Base-by-base conservation (phyloP, 2,113 vertebrate genomes). In the Cephalophus harveyi region DNA sequence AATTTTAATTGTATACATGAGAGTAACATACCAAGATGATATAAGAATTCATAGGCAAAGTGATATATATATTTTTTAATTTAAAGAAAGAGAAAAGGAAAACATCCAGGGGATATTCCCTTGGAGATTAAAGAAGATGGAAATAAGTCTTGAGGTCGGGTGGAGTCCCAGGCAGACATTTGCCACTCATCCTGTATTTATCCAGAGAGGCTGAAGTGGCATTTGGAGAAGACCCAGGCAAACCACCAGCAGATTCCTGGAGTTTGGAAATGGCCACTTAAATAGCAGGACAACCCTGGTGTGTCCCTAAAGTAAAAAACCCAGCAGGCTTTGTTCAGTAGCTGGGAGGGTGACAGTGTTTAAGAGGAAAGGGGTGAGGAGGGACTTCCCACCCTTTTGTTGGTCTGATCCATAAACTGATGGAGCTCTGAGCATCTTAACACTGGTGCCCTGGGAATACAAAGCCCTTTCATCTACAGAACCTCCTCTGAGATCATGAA, bases 181-280 rank as follows among this genome's bases (percentile, higher is more conserved):
- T 78, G 21, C 94, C 97, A 87, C 91, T 96, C 95, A 96, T 94
- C 94, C 97, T 98, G 94, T 96, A 94, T 97, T 97, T 97, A 96
- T 89, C 83, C 97, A 95, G 82, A 89, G 88, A 87, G 90, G 57
- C 83, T 15, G 13, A 78, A 91, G 55, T 94, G 89, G 86, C 97
- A 62, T 97, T 94, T 98, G 97, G 93, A 86, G 62, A 89, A 84
- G 59, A 87, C 86, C 59, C 97, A 97, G 82, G 89, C 96, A 94
- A 97, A 96, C 95, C 95, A 95, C 95, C 76, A 94, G 86, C 54
- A 92, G 82, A 94, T 97, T 94, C 95, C 91, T 86, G 67, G 86
- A 95, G 36, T 81, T 88, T 71, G 46, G 89, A 86, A 90, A 86
- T 54, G 59, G 71, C 59, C 76, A 48, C 78, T 87, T 88, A 90